These are phyloP conservation scores for Misgurnus mizolepis DNA, from an alignment of 2,113 vertebrate genomes.

Conservation along the genomic window DNA sequence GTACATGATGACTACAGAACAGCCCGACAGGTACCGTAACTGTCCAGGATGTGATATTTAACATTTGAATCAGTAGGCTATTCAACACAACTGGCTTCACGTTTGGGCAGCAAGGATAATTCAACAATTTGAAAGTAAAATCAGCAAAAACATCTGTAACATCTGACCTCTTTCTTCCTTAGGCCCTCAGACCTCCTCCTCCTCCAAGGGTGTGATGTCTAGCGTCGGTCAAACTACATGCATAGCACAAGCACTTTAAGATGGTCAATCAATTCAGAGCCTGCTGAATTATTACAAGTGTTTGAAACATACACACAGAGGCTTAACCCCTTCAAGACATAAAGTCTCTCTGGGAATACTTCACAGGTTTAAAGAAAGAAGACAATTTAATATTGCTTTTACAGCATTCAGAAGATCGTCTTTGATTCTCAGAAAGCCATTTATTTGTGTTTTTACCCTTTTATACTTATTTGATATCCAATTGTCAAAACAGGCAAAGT, in stretches of 20 bases:
- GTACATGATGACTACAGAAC: slow-evolving; percentile 51
- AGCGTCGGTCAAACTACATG: background rate
- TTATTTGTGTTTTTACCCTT: no score
- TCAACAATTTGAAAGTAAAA: background rate
- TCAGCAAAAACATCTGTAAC: no score
- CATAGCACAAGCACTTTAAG: background rate
- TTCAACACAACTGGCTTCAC: background rate
- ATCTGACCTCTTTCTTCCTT: background rate
- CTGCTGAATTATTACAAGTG: background rate
- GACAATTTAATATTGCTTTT: background rate
- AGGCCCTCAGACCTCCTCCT: slow-evolving; percentile 73
- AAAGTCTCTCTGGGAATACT: no score
- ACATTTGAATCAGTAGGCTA: background rate
- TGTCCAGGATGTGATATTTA: background rate
- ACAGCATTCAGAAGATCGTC: background rate
- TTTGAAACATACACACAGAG: background rate
- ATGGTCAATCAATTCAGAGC: background rate
- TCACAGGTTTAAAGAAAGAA: background rate
- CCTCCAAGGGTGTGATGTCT: slow-evolving; percentile 64
- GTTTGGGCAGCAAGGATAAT: no score
- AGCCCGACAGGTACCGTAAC: slow-evolving; percentile 67
- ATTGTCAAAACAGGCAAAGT: no score
- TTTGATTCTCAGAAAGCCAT: background rate
- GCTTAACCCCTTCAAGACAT: background rate
- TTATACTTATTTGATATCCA: no score